phyloP scores from a whole-genome alignment of 2,888 invertebrate genomes.

The Acleris cristana region DNA sequence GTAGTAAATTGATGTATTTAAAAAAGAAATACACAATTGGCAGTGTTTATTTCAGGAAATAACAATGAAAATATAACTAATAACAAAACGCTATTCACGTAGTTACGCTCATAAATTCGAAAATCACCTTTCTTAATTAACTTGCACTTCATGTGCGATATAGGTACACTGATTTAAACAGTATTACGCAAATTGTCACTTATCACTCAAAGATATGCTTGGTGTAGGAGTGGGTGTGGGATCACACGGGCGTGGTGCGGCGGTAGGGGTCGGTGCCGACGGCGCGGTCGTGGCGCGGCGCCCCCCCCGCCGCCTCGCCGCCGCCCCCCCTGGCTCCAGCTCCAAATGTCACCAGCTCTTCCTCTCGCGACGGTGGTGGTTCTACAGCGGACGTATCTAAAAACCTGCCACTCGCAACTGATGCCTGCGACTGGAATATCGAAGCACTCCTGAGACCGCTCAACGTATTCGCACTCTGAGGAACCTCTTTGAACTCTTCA shows the following conservation, averaged over 20 bases:
- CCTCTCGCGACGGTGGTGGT: conserved; percentile 85
- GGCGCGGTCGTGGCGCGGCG: conserved; percentile 72
- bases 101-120: conserved; percentile 75
- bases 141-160: conserved; percentile 18
- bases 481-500: conserved; percentile 81
- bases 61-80: conserved; percentile 72
- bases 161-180: conserved; percentile 48
- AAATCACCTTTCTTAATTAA: conserved; percentile 49
- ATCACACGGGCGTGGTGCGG: conserved; percentile 85
- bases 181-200: conserved; percentile 64
- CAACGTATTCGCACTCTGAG: conserved; percentile 79
- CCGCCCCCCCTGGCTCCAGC: conserved; percentile 79
- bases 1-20: conserved; percentile 9
- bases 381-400: conserved; percentile 87
- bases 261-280: conserved; percentile 82
- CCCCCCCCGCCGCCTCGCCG: conserved; percentile 60
- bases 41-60: conserved; percentile 81
- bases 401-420: conserved; percentile 88
- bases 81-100: conserved; percentile 68
- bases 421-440: conserved; percentile 79
- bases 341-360: conserved; percentile 89
- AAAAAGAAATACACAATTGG: conserved; percentile 69
- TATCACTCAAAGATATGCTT: conserved; percentile 81
- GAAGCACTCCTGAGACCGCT: conserved; percentile 77
- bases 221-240: conserved; percentile 54